Conservation (phyloP, 2,113 vertebrate species). For the Paratilapia polleni region DNA sequence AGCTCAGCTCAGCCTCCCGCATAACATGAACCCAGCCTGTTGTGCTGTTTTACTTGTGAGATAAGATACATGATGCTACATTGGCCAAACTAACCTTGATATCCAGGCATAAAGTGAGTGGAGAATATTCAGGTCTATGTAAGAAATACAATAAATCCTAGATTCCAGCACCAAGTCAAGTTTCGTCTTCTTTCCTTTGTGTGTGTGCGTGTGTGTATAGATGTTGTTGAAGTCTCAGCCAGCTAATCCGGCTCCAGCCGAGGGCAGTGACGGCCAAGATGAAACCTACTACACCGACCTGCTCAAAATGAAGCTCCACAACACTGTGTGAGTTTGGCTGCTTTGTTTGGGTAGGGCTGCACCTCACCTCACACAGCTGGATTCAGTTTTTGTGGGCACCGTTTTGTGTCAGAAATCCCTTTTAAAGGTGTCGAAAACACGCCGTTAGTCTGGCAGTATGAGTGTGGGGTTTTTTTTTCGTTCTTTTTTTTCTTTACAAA, state of each 20-base stretch:
- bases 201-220: slow-evolving; percentile 39
- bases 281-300: slow-evolving; percentile 90
- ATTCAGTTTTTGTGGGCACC: not conserved
- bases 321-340: slow-evolving; percentile 84
- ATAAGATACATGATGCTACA: too few relatives aligned
- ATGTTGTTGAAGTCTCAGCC: slow-evolving; percentile 65
- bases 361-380: too few relatives aligned
- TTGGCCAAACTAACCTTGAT: not conserved
- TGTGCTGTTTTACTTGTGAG: not conserved
- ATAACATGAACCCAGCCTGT: not conserved
- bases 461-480: too few relatives aligned
- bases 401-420: not conserved
- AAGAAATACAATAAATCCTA: not conserved
- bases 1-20: not conserved
- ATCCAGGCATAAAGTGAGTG: too few relatives aligned
- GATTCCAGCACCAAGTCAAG: not conserved
- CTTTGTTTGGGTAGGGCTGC: not conserved
- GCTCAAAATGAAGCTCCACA: slow-evolving; percentile 90
- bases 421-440: too few relatives aligned
- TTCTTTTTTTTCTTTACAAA: too few relatives aligned
- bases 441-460: too few relatives aligned
- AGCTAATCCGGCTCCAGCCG: slow-evolving; percentile 31
- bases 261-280: slow-evolving; percentile 76
- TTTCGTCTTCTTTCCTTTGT: not conserved
- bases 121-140: not conserved